Evolutionary conservation across 2,888 invertebrate species (phyloP).

Genomic region (Psylliodes chrysocephalus): DNA sequence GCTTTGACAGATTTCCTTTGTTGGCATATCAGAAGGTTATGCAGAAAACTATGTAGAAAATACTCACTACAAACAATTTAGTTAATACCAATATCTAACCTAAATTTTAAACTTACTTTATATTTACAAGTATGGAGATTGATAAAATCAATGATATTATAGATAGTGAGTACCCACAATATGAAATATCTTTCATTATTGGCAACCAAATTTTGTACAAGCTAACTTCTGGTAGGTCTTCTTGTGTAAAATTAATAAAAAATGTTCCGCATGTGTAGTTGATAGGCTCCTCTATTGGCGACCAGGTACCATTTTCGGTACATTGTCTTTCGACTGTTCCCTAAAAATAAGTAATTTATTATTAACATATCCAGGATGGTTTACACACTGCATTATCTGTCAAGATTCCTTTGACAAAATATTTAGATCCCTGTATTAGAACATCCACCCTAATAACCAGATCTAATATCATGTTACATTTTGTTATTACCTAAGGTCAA

Average conservation of each 20-base stretch:
- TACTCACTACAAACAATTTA: too few relatives aligned
- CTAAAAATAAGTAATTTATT: conserved; percentile 62
- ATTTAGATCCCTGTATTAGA: too few relatives aligned
- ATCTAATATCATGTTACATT: too few relatives aligned
- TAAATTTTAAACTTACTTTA: conserved; percentile 65
- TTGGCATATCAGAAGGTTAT: too few relatives aligned
- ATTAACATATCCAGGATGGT: too few relatives aligned
- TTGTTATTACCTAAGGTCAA: too few relatives aligned
- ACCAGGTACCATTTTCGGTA: conserved; percentile 66
- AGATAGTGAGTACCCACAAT: conserved; percentile 68
- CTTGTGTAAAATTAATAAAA: conserved; percentile 12
- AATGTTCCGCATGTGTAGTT: conserved; percentile 63
- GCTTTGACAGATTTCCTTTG: too few relatives aligned
- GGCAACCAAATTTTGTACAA: conserved; percentile 65
- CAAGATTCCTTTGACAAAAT: too few relatives aligned
- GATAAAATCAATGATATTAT: conserved; percentile 66
- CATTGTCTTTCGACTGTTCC: conserved; percentile 65
- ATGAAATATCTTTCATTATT: conserved; percentile 66
- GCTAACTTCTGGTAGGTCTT: not conserved
- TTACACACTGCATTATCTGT: too few relatives aligned
- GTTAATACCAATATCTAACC: too few relatives aligned
- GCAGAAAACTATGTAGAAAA: too few relatives aligned
- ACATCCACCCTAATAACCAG: too few relatives aligned
- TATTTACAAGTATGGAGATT: conserved; percentile 65
- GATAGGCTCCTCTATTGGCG: conserved; percentile 63